Percentiles rank a stretch among this genome's conserved stretches.
These are phyloP conservation scores for Craniophora ligustri DNA, from an alignment of 2,888 invertebrate genomes.

Conservation along the genomic window DNA sequence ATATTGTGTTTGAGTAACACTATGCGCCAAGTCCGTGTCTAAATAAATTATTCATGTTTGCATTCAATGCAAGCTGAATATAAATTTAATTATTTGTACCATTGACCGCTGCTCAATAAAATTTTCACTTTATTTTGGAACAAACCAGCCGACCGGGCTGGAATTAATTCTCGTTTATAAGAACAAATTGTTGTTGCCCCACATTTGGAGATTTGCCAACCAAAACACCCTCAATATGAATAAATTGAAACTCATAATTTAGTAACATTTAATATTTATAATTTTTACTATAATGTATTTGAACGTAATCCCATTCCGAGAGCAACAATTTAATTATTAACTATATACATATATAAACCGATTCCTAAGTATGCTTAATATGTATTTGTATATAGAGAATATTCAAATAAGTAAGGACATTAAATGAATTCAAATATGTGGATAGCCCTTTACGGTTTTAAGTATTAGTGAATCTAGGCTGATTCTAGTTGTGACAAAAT, in stretches of 20 bases:
- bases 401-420: too few species aligned
- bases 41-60: neutral
- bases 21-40: neutral
- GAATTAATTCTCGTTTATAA: constrained; percentile 47
- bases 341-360: too few species aligned
- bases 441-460: too few species aligned
- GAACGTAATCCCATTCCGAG: too few species aligned
- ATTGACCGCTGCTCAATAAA: constrained; percentile 15
- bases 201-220: constrained; percentile 56
- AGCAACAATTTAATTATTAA: too few species aligned
- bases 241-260: constrained; percentile 53
- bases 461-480: too few species aligned
- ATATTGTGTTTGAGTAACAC: neutral
- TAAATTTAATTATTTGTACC: neutral
- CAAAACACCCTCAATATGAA: constrained; percentile 49
- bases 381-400: too few species aligned
- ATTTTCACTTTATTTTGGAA: constrained; percentile 17
- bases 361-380: too few species aligned
- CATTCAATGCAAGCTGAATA: neutral
- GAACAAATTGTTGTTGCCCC: constrained; percentile 35
- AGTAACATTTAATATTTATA: too few species aligned
- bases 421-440: too few species aligned
- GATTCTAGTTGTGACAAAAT: too few species aligned
- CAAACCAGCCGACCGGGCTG: constrained; percentile 23
- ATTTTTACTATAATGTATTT: too few species aligned